Base-by-base conservation (phyloP, 2,113 vertebrate species). In the Vulpes vulpes region DNA sequence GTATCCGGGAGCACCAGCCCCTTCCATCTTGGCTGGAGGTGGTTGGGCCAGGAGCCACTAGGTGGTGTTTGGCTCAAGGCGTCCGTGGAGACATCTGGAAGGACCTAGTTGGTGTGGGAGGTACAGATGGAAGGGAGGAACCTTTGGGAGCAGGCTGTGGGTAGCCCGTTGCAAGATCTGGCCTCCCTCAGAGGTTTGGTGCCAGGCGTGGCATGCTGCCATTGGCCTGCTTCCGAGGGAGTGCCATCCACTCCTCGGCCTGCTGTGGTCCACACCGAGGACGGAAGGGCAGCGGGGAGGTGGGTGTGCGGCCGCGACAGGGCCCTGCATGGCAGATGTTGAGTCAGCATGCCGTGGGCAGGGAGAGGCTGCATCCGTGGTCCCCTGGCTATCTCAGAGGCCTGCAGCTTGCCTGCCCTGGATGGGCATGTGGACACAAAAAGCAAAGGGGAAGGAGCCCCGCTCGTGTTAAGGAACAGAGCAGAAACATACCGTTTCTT, bases 231-330 rank as follows among this genome's bases (percentile, higher is more conserved):
- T 65, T 60, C 62, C 3, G 1, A 80, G 23, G 65, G 83, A 22
- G 10, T 0, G 20, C 30, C 25, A 1, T 14, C 69, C 43, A 49
- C 51, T 35, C 67, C 69, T 25, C 19, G 23, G 9, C 89, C 23
- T 2, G 0, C 35, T 3, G 2, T 30, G 11, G 30, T 71, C 60
- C 25, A 0, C 35, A 0, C 25, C 1, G 53, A 53, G n/a, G 53
- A n/a, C 11, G 2, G 19, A 11, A 8, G 27, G 49, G 69, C 81
- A n/a, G 49, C 2, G 7, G 53, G 55, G 49, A 55, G 57, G 8
- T 19, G 11, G 25, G n/a, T 2, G 4, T 20, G 5, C 23, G 53
- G 60, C 79, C 32, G 2, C 3, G 2, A 20, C n/a, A 15, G n/a
- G 62, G 62, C 62, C 55, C 80, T 55, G 4, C 2, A 2, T 23